These are phyloP conservation scores for Xestoiulus laeticollis DNA, from an alignment of 2,888 invertebrate genomes.

Conservation along the genomic window DNA sequence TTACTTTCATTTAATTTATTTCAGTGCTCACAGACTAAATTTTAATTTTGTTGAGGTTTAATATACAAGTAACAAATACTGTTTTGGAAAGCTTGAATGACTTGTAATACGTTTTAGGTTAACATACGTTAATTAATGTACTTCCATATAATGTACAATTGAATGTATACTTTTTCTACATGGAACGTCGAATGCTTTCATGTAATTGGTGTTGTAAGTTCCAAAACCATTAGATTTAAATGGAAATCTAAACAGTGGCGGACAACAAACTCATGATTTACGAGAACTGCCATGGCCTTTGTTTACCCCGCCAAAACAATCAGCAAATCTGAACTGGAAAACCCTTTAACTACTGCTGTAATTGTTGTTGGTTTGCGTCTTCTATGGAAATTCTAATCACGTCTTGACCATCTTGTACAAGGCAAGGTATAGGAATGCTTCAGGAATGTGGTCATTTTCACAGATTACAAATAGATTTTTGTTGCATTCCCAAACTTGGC, in stretches of 20 bases:
- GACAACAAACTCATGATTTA: background rate
- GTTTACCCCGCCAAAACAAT: background rate
- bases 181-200: background rate
- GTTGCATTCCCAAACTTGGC: background rate
- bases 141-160: no score
- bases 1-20: no score
- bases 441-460: background rate
- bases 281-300: background rate
- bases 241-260: background rate
- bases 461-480: background rate
- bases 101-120: no score
- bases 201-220: background rate
- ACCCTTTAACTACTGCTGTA: background rate
- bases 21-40: no score
- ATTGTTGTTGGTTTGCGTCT: background rate
- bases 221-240: background rate
- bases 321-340: background rate
- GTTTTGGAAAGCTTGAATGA: no score
- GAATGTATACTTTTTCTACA: no score
- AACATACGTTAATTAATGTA: no score
- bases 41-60: no score
- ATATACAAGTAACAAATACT: no score
- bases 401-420: background rate
- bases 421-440: background rate
- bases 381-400: background rate